Conservation (phyloP, 2,113 vertebrate genomes). For the Arizona elegans region DNA sequence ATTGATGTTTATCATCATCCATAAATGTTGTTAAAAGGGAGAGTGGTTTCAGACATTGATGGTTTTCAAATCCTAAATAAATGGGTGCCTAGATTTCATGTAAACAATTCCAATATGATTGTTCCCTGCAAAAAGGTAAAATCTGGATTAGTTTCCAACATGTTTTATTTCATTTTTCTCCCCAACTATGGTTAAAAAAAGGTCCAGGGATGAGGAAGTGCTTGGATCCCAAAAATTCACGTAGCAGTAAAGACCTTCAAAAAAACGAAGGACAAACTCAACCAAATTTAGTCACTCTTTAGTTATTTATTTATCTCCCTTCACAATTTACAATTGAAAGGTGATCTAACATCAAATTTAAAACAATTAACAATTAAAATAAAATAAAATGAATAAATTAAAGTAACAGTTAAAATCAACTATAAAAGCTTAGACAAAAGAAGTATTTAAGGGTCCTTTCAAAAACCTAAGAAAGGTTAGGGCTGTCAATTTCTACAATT, state of each 20-base stretch:
- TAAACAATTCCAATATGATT: background rate
- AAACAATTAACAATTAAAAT: background rate
- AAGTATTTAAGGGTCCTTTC: background rate
- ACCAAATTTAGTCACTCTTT: background rate
- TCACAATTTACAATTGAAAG: background rate
- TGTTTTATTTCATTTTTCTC: background rate
- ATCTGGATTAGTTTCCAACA: background rate
- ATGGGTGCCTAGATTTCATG: background rate
- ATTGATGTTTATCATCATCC: background rate
- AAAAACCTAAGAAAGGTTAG: background rate
- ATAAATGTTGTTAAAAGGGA: background rate
- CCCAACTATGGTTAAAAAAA: background rate
- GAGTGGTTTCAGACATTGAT: background rate
- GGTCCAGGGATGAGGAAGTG: background rate
- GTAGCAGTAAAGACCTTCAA: background rate
- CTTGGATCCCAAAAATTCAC: background rate
- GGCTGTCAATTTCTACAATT: background rate
- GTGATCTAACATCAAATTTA: background rate
- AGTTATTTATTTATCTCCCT: background rate
- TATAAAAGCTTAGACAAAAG: background rate
- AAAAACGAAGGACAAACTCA: background rate
- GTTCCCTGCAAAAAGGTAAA: background rate
- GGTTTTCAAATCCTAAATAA: background rate
- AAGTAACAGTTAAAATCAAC: background rate
- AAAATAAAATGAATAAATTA: background rate